Evolutionary conservation across 2,888 invertebrate genomes (phyloP).

Genomic region (Dorcus hopei): DNA sequence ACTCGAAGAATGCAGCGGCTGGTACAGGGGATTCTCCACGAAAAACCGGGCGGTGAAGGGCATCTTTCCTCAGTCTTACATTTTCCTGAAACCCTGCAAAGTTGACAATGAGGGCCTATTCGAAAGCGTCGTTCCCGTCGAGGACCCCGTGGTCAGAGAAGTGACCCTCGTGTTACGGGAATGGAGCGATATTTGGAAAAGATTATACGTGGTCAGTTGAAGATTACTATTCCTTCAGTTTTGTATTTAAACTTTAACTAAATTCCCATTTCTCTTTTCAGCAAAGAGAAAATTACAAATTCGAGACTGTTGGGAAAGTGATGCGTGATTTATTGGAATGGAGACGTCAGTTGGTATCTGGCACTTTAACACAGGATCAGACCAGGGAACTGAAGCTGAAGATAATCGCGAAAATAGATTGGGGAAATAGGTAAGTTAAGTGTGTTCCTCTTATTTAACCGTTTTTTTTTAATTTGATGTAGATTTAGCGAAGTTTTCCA

Average conservation of each 20-base stretch:
- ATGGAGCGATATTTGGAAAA: slow-evolving; percentile 93
- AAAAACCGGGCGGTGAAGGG: slow-evolving; percentile 65
- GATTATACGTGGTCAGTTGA: slow-evolving; percentile 78
- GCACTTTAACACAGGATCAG: slow-evolving; percentile 89
- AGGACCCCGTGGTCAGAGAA: slow-evolving; percentile 88
- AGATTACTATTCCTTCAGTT: neutral
- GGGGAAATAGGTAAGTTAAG: slow-evolving; percentile 87
- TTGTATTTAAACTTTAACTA: neutral
- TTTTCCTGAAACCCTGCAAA: slow-evolving; percentile 71
- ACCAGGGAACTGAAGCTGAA: slow-evolving; percentile 80
- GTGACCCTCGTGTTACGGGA: slow-evolving; percentile 87
- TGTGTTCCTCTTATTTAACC: slow-evolving; percentile 12
- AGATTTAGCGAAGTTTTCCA: too few species aligned
- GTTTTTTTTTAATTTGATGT: neutral
- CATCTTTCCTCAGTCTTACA: slow-evolving; percentile 81
- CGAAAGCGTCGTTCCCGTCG: slow-evolving; percentile 69
- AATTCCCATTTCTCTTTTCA: slow-evolving; percentile 44
- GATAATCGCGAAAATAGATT: slow-evolving; percentile 89
- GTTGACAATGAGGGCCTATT: slow-evolving; percentile 79
- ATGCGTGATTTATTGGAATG: slow-evolving; percentile 88
- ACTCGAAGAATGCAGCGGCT: slow-evolving; percentile 84
- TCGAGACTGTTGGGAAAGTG: slow-evolving; percentile 80
- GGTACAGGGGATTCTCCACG: slow-evolving; percentile 85
- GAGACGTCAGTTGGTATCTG: slow-evolving; percentile 78
- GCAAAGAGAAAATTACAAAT: slow-evolving; percentile 82